A percentile compares a stretch with the other conserved stretches of the same genome.
phyloP scores from a whole-genome alignment of 2,113 vertebrate species.

The Chlorocebus sabaeus region DNA sequence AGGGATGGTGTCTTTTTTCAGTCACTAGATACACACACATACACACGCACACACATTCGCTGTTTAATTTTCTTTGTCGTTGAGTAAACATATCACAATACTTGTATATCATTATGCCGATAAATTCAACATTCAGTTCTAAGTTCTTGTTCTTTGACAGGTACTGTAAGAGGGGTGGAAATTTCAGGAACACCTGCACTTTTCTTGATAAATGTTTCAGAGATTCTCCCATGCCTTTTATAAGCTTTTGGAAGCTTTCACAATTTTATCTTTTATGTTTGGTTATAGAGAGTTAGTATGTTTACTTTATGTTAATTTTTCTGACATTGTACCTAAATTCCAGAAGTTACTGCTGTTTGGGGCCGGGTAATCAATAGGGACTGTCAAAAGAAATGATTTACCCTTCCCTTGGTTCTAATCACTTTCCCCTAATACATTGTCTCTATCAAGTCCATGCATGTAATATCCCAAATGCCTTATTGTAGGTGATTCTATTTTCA shows the following conservation, averaged over 20 bases:
- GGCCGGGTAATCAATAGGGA: not conserved
- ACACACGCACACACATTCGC: not conserved
- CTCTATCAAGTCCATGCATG: not conserved
- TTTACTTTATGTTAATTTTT: not conserved
- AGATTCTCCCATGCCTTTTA: not conserved
- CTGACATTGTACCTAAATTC: not conserved
- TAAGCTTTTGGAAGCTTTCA: not conserved
- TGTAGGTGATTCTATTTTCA: not conserved
- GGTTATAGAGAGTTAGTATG: not conserved
- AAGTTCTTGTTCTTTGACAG: not conserved
- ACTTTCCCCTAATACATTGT: not conserved
- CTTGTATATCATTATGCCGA: not conserved
- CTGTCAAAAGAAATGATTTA: not conserved
- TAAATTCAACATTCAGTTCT: not conserved
- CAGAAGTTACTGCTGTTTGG: not conserved
- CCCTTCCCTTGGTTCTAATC: not conserved
- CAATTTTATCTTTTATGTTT: not conserved
- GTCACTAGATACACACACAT: not conserved
- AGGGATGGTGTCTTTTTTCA: not conserved
- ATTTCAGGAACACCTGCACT: not conserved
- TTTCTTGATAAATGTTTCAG: not conserved
- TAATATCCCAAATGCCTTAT: not conserved
- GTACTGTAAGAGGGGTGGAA: not conserved
- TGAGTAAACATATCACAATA: not conserved
- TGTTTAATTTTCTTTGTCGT: conserved; percentile 1